These are phyloP conservation scores for Thysanoteuthis rhombus DNA, from an alignment of 2,888 invertebrate species.

Conservation along the genomic window DNA sequence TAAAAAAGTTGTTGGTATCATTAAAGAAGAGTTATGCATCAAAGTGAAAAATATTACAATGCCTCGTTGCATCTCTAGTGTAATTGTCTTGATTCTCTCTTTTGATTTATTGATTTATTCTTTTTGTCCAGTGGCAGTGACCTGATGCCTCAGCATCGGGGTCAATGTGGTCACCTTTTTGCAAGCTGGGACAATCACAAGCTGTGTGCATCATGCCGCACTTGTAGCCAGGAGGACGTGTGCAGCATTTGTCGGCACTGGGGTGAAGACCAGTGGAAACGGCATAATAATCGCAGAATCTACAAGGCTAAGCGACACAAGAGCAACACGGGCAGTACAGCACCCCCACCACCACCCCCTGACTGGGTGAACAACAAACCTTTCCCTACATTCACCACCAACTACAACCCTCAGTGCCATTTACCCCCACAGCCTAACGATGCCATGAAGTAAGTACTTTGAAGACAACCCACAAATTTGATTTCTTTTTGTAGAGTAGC, in stretches of 20 bases:
- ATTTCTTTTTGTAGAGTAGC: too few relatives aligned
- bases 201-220: constrained; percentile 26
- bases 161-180: constrained; percentile 30
- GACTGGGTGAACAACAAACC: constrained; percentile 21
- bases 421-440: not conserved
- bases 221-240: constrained; percentile 22
- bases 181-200: constrained; percentile 29
- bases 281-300: constrained; percentile 27
- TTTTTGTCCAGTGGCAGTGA: not conserved
- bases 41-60: too few relatives aligned
- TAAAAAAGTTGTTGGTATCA: too few relatives aligned
- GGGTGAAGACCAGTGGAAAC: constrained; percentile 16
- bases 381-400: constrained; percentile 15
- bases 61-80: too few relatives aligned
- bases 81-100: too few relatives aligned
- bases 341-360: not conserved
- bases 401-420: constrained; percentile 16
- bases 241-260: constrained; percentile 20
- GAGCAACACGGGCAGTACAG: not conserved
- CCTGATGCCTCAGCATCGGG: constrained; percentile 31
- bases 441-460: constrained; percentile 26
- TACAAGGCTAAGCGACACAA: constrained; percentile 22
- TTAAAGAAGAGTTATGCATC: too few relatives aligned
- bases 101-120: not conserved
- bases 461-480: not conserved